Percentiles rank a stretch among this genome's conserved stretches.
These are phyloP conservation scores for Leptobrachium ailaonicum DNA, from an alignment of 2,113 vertebrate species.

Conservation along the genomic window DNA sequence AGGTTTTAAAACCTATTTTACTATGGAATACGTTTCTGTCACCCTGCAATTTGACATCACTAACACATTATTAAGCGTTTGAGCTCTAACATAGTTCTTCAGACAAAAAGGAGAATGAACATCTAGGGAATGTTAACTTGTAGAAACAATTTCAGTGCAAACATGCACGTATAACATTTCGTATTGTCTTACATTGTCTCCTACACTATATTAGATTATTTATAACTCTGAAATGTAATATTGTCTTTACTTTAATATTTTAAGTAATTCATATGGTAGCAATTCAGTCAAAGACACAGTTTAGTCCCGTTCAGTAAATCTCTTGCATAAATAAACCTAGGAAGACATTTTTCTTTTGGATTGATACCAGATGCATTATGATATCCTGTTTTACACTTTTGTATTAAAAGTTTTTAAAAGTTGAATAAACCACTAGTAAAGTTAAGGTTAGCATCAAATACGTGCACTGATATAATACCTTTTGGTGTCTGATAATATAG, in stretches of 20 bases:
- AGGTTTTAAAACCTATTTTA: too few relatives aligned
- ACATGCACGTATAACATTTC: neutral
- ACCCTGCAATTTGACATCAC: too few relatives aligned
- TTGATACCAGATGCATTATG: neutral
- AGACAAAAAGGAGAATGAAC: too few relatives aligned
- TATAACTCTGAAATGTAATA: constrained; percentile 11
- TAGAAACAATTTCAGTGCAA: neutral
- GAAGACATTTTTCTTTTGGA: neutral
- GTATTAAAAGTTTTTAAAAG: neutral
- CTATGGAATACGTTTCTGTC: too few relatives aligned
- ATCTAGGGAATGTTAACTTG: neutral
- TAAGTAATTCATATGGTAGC: constrained; percentile 4
- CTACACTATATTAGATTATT: neutral
- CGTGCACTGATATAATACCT: too few relatives aligned
- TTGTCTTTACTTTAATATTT: constrained; percentile 2
- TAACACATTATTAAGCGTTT: too few relatives aligned
- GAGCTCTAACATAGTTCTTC: too few relatives aligned
- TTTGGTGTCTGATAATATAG: too few relatives aligned
- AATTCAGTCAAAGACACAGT: constrained; percentile 1
- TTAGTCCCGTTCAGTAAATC: neutral
- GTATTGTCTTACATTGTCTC: neutral
- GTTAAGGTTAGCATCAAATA: too few relatives aligned
- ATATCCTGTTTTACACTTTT: neutral
- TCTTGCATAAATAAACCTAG: constrained; percentile 4
- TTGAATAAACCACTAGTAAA: too few relatives aligned